Conservation (phyloP, 2,797 vertebrate genomes). For the Brotogeris chrysoptera region DNA sequence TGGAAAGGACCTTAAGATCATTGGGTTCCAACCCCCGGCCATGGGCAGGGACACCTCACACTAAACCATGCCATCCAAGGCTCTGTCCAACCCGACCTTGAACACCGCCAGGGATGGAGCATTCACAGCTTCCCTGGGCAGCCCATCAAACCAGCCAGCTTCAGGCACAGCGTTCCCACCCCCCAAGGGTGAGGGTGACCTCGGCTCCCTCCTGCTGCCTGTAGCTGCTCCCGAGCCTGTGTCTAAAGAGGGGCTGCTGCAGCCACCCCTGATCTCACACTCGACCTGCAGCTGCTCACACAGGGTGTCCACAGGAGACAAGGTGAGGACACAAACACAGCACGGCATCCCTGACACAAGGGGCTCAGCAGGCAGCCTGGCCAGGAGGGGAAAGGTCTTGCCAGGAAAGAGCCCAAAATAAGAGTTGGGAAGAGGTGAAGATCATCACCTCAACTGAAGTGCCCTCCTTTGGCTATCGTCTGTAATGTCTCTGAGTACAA, state of each 20-base stretch:
- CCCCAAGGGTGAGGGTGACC: fast-evolving
- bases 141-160: not conserved
- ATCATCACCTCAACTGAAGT: fast-evolving
- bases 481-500: not conserved
- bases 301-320: not conserved
- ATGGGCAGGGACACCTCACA: too few species aligned
- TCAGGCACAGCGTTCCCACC: not conserved
- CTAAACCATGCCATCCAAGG: too few species aligned
- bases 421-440: not conserved
- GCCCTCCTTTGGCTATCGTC: not conserved
- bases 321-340: not conserved
- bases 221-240: fast-evolving
- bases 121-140: too few species aligned
- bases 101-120: too few species aligned
- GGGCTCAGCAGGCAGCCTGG: not conserved
- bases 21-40: too few species aligned
- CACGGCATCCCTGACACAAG: not conserved
- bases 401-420: not conserved
- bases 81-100: too few species aligned
- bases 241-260: not conserved
- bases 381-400: not conserved
- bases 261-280: fast-evolving
- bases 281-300: not conserved
- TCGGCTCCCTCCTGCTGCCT: not conserved
- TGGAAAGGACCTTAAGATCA: too few species aligned